Evolutionary conservation across 1,140 invertebrate genomes (phyloP).

Genomic region (Bathynomus jamesi): DNA sequence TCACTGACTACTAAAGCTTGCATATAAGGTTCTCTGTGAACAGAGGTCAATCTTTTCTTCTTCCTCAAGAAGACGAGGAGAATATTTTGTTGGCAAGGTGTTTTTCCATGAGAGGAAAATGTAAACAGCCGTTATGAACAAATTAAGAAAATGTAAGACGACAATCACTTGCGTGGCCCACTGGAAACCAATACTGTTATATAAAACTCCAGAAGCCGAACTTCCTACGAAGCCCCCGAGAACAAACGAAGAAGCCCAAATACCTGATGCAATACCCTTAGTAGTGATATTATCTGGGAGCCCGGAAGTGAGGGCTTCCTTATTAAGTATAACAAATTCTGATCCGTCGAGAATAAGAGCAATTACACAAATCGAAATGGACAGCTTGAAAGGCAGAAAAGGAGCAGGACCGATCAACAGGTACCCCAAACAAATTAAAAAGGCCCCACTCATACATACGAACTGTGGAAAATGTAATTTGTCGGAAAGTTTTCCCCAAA

Average conservation of each 20-base stretch:
- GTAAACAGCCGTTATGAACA: neutral
- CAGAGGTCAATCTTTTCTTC: no score
- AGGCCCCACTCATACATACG: conserved; percentile 59
- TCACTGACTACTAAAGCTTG: no score
- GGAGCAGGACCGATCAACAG: conserved; percentile 57
- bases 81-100: no score
- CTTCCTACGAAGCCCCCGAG: conserved; percentile 76
- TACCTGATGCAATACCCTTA: conserved; percentile 69
- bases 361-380: conserved; percentile 46
- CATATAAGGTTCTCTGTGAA: no score
- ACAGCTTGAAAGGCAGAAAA: conserved; percentile 25
- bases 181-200: conserved; percentile 63
- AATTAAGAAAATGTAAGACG: neutral
- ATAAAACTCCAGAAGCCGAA: conserved; percentile 64
- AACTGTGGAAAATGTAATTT: conserved; percentile 52
- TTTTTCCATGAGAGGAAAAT: no score
- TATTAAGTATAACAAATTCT: conserved; percentile 69
- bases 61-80: no score
- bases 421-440: conserved; percentile 58
- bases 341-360: conserved; percentile 68
- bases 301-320: conserved; percentile 59
- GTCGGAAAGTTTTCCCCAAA: conserved; percentile 73
- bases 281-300: conserved; percentile 72
- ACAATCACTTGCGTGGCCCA: conserved; percentile 43
- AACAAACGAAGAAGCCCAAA: conserved; percentile 78